Percentiles rank a stretch among this genome's conserved stretches.
Conservation (phyloP, 1,140 invertebrate genomes). For the Himalopsyche phryganea region DNA sequence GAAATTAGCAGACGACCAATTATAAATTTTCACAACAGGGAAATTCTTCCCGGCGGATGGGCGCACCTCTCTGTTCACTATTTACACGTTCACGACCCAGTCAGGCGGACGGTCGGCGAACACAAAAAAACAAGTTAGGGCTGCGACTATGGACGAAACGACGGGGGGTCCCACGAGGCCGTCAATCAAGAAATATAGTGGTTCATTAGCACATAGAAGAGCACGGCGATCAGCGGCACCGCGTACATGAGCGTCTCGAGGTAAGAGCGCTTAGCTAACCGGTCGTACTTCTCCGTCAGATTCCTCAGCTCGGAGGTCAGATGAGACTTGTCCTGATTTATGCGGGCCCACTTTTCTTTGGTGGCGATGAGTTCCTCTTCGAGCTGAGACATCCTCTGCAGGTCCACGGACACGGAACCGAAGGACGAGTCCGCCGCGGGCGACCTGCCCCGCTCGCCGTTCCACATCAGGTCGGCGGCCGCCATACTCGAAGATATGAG, state of each 20-base stretch:
- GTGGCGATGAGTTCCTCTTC: constrained; percentile 50
- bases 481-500: constrained; percentile 32
- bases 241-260: constrained; percentile 35
- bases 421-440: constrained; percentile 37
- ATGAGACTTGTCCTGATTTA: constrained; percentile 41
- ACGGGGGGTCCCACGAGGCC: constrained; percentile 51
- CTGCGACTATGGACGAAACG: constrained; percentile 32
- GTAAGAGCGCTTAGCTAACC: constrained; percentile 29
- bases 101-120: background rate
- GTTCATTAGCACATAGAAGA: constrained; percentile 41
- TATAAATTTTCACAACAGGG: no score
- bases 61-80: no score
- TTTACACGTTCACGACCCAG: no score
- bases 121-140: constrained; percentile 8
- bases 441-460: constrained; percentile 9
- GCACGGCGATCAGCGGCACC: constrained; percentile 37
- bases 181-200: constrained; percentile 51
- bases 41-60: no score
- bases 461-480: constrained; percentile 23
- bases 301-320: constrained; percentile 42
- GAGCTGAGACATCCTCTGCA: constrained; percentile 43
- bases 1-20: no score
- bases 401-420: constrained; percentile 41
- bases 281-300: constrained; percentile 38
- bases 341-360: constrained; percentile 49